phyloP scores from a whole-genome alignment of 2,888 invertebrate species.

The Patella pellucida region DNA sequence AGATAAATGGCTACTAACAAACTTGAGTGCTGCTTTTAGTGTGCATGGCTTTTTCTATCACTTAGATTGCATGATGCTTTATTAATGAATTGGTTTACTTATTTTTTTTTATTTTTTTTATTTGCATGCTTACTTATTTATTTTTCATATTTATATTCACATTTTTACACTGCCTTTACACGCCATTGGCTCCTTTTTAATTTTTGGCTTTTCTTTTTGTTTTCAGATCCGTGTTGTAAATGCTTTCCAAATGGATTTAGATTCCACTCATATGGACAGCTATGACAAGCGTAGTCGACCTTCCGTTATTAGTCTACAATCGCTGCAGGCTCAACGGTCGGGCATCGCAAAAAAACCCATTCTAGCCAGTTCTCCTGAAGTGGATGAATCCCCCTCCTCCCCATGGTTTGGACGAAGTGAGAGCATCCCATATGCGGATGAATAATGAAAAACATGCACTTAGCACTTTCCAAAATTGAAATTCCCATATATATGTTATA shows the following conservation, averaged over 20 bases:
- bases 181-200: constrained; percentile 5
- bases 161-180: constrained; percentile 3
- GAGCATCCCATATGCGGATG: constrained; percentile 67
- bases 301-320: constrained; percentile 68
- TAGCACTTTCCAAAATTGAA: constrained; percentile 4
- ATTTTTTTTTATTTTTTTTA: not conserved
- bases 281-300: constrained; percentile 68
- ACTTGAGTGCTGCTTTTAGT: not conserved
- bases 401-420: constrained; percentile 62
- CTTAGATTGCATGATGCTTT: not conserved
- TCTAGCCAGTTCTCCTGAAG: constrained; percentile 64
- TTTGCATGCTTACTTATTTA: constrained; percentile 11
- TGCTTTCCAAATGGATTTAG: constrained; percentile 83
- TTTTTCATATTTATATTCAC: constrained; percentile 10
- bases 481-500: too few species aligned
- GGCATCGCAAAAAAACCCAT: constrained; percentile 59
- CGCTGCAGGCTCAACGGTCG: constrained; percentile 53
- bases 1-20: not conserved
- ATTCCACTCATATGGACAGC: constrained; percentile 74
- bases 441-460: constrained; percentile 36
- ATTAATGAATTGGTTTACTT: not conserved
- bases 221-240: constrained; percentile 99
- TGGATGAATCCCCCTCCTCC: constrained; percentile 50
- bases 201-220: constrained; percentile 15
- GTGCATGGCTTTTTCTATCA: constrained; percentile 9